These are phyloP conservation scores for Stictocephala bisonia DNA, from an alignment of 2,888 invertebrate species.

Conservation along the genomic window DNA sequence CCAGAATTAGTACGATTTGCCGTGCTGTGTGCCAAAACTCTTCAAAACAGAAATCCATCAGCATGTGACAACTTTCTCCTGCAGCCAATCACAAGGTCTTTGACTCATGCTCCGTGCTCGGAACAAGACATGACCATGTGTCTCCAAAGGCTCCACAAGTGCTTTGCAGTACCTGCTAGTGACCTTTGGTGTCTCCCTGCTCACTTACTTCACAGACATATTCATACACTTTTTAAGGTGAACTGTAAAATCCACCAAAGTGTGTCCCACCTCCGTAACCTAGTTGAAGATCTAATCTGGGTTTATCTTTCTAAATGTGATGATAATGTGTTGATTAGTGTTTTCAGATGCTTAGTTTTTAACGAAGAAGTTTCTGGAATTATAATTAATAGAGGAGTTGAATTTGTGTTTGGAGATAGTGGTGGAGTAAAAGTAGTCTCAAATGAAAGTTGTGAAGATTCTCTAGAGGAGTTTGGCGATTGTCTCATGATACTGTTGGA, in stretches of 20 bases:
- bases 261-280: conserved; percentile 54
- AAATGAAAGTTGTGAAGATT: conserved; percentile 18
- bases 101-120: not conserved
- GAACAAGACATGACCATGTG: conserved; percentile 63
- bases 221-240: conserved; percentile 52
- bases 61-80: conserved; percentile 61
- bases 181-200: conserved; percentile 63
- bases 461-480: conserved; percentile 64
- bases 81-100: conserved; percentile 42
- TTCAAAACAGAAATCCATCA: conserved; percentile 68
- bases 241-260: conserved; percentile 56
- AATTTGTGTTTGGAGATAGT: conserved; percentile 63
- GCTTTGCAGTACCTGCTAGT: conserved; percentile 62
- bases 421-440: conserved; percentile 62
- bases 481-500: conserved; percentile 65
- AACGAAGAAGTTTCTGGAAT: conserved; percentile 57
- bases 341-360: conserved; percentile 64
- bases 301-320: conserved; percentile 54
- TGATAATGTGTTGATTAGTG: conserved; percentile 54
- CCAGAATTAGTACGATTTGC: conserved; percentile 64
- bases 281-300: conserved; percentile 55
- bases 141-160: conserved; percentile 63
- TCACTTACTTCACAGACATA: conserved; percentile 59
- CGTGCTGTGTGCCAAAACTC: conserved; percentile 68
- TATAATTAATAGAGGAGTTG: conserved; percentile 60